These are phyloP conservation scores for Eurystomus gularis DNA, from an alignment of 2,113 vertebrate genomes.

Conservation along the genomic window DNA sequence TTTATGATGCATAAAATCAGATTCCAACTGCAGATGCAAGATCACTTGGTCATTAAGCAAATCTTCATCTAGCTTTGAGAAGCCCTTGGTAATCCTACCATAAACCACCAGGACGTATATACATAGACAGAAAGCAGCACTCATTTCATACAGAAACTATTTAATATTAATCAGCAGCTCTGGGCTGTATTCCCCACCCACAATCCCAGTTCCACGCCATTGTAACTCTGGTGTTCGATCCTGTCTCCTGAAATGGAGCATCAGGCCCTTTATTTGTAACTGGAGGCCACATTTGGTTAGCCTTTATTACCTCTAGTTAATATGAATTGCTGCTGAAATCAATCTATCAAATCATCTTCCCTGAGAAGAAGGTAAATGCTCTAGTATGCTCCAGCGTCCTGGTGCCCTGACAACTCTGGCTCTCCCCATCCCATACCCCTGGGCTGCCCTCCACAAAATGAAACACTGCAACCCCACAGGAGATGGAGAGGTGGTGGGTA, in stretches of 20 bases:
- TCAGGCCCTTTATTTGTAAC: neutral
- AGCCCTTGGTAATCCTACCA: neutral
- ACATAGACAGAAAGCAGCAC: neutral
- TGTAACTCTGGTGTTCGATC: neutral
- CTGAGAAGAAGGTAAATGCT: neutral
- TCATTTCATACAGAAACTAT: neutral
- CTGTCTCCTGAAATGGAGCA: neutral
- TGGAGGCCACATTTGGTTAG: neutral
- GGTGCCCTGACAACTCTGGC: neutral
- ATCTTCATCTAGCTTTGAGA: neutral
- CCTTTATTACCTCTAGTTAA: neutral
- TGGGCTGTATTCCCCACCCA: neutral
- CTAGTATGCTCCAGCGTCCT: neutral
- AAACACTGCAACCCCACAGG: neutral
- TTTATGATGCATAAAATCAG: neutral
- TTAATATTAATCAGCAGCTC: neutral
- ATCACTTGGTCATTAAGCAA: neutral
- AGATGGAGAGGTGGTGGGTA: neutral
- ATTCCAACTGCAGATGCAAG: neutral
- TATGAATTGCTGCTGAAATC: neutral
- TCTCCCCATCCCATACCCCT: neutral
- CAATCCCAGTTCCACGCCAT: fast-evolving
- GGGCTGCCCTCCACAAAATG: neutral
- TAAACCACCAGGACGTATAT: neutral
- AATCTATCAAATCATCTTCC: neutral